A percentile compares a stretch with the other conserved stretches of the same genome.
Evolutionary conservation across 2,888 invertebrate species (phyloP).

Genomic region (Atethmia centrago): DNA sequence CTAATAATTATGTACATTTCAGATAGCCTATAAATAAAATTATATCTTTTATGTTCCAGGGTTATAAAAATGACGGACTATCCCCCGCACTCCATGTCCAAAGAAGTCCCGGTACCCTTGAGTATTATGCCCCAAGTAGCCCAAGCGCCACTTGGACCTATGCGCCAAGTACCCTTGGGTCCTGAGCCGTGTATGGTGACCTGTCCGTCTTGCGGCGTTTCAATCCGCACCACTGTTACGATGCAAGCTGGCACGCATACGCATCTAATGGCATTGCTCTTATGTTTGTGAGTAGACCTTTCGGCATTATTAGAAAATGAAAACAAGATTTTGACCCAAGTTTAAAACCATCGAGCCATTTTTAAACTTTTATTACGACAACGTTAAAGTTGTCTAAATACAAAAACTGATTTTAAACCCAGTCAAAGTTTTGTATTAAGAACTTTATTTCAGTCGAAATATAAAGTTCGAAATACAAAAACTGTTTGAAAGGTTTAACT

Average conservation of each 20-base stretch:
- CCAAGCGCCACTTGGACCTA: neutral
- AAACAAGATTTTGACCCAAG: neutral
- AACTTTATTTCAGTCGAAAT: neutral
- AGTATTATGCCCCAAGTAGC: neutral
- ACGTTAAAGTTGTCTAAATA: neutral
- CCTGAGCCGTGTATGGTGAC: constrained; percentile 17
- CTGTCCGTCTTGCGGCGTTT: constrained; percentile 34
- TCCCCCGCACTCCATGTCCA: neutral
- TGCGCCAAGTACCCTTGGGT: constrained; percentile 21
- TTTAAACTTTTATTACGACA: neutral
- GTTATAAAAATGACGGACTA: constrained; percentile 2
- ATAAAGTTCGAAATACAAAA: neutral
- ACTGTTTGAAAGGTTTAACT: neutral
- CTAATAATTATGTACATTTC: neutral
- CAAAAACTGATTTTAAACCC: neutral
- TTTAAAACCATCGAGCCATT: neutral
- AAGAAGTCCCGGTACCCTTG: neutral
- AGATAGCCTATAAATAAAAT: neutral
- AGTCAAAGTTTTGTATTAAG: neutral
- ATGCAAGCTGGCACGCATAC: constrained; percentile 85
- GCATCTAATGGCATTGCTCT: constrained; percentile 86
- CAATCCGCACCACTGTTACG: constrained; percentile 76
- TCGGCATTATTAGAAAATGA: neutral
- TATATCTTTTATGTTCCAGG: constrained; percentile 5
- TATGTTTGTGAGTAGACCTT: constrained; percentile 77